These are phyloP conservation scores for Heliocidaris tuberculata DNA, from an alignment of 35 echinoderm and acorn worm genomes.

Conservation along the genomic window DNA sequence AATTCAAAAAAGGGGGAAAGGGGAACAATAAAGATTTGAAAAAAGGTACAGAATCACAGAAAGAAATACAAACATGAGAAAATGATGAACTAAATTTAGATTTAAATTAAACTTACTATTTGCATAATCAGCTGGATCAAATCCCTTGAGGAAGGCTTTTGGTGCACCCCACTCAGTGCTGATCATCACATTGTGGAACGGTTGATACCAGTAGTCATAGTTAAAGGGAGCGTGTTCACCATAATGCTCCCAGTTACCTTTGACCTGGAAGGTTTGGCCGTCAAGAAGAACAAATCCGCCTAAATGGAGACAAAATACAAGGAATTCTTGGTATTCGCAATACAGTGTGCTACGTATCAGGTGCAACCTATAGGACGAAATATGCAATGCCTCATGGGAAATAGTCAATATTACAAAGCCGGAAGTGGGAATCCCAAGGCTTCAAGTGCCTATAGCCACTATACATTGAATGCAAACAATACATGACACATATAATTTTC, in stretches of 20 bases:
- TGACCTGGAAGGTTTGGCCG: slow-evolving; percentile 82
- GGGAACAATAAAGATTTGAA: too few relatives aligned
- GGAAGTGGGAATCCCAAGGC: too few relatives aligned
- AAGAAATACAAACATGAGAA: too few relatives aligned
- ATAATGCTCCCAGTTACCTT: slow-evolving; percentile 92
- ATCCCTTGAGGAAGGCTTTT: slow-evolving; percentile 97
- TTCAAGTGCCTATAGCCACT: too few relatives aligned
- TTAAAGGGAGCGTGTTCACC: slow-evolving; percentile 62
- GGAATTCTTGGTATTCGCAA: not conserved
- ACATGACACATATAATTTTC: too few relatives aligned
- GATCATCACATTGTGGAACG: slow-evolving; percentile 96
- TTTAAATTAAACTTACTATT: slow-evolving; percentile 71
- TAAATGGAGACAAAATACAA: slow-evolving; percentile 45
- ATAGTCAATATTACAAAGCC: too few relatives aligned
- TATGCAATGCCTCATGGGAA: too few relatives aligned
- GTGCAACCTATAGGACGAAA: too few relatives aligned
- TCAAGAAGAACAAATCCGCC: slow-evolving; percentile 92
- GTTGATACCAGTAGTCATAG: slow-evolving; percentile 99
- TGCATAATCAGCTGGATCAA: slow-evolving; percentile 80
- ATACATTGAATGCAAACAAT: too few relatives aligned
- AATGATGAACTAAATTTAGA: not conserved
- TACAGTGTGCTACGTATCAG: too few relatives aligned
- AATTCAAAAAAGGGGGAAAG: too few relatives aligned
- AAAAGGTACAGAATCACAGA: too few relatives aligned
- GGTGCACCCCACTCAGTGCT: slow-evolving; percentile 98